A percentile compares a stretch with the other conserved stretches of the same genome.
These are phyloP conservation scores for Diplazon laetatorius DNA, from an alignment of 2,888 invertebrate species.

Conservation along the genomic window DNA sequence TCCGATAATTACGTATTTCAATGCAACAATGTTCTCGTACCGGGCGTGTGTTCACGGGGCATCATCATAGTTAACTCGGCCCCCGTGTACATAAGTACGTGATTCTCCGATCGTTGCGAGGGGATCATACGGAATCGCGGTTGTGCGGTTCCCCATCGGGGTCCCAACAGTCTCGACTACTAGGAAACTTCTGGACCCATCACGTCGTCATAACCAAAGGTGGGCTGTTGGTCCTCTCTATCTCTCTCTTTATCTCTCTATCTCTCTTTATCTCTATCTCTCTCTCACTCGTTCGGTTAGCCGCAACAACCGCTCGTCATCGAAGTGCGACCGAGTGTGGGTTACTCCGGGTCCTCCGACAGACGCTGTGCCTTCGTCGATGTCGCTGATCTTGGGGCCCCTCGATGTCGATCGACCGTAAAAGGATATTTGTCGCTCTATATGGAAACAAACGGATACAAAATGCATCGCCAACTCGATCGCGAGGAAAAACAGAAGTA, in stretches of 20 bases:
- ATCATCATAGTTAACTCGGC: too few species aligned
- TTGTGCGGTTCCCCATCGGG: slow-evolving; percentile 40
- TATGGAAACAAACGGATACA: slow-evolving; percentile 79
- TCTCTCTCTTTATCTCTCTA: too few species aligned
- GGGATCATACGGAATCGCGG: slow-evolving; percentile 12
- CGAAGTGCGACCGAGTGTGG: slow-evolving; percentile 20
- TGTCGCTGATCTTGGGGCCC: too few species aligned
- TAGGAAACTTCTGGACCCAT: slow-evolving; percentile 75
- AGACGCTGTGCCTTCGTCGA: slow-evolving; percentile 66
- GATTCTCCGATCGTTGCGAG: too few species aligned
- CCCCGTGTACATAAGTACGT: too few species aligned
- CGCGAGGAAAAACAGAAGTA: slow-evolving; percentile 76
- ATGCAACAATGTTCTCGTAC: too few species aligned
- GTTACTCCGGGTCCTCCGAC: slow-evolving; percentile 20
- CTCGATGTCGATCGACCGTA: slow-evolving; percentile 78
- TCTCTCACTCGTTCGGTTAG: too few species aligned
- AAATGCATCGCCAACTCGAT: slow-evolving; percentile 76
- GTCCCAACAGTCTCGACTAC: slow-evolving; percentile 60
- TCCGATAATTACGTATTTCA: too few species aligned
- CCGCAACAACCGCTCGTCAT: slow-evolving; percentile 10
- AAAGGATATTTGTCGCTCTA: slow-evolving; percentile 81
- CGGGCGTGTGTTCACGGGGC: too few species aligned
- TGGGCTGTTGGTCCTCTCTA: too few species aligned
- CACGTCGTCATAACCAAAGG: slow-evolving; percentile 65
- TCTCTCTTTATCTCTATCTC: too few species aligned